A percentile compares a stretch with the other conserved stretches of the same genome.
Conservation (phyloP, 2,113 vertebrate species). For the Falcunculus frontatus region DNA sequence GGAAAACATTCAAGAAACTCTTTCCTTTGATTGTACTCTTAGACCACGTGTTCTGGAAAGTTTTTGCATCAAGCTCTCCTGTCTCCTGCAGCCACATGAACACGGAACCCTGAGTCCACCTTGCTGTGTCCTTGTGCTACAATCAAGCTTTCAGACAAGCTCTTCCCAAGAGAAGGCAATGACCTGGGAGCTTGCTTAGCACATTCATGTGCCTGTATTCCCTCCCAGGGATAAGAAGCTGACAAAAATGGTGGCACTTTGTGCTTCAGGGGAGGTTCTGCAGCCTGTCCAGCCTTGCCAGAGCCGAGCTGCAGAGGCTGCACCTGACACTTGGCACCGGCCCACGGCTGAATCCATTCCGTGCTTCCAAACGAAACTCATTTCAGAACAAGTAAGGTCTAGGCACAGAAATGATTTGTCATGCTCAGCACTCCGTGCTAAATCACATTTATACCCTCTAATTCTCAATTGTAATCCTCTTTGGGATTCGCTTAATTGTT, state of each 20-base stretch:
- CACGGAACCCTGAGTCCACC: not conserved
- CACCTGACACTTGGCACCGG: not conserved
- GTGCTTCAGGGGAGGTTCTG: not conserved
- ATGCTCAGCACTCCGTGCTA: constrained; percentile 23
- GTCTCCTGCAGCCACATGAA: not conserved
- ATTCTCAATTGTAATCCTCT: constrained; percentile 32
- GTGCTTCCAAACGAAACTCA: not conserved
- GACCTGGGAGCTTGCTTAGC: not conserved
- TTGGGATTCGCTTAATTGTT: not conserved
- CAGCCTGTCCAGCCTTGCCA: not conserved
- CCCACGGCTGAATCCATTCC: not conserved
- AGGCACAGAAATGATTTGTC: constrained; percentile 21
- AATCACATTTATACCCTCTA: constrained; percentile 35
- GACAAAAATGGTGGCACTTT: not conserved
- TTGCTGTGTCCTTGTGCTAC: rapidly evolving
- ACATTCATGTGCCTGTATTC: rapidly evolving
- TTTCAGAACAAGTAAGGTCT: not conserved
- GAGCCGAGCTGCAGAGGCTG: not conserved
- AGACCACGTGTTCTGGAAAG: rapidly evolving
- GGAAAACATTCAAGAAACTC: not conserved
- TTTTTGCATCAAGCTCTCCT: not conserved
- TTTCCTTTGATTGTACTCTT: not conserved
- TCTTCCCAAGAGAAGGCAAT: not conserved
- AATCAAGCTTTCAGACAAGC: rapidly evolving
- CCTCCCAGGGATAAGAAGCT: not conserved